A percentile compares a stretch with the other conserved stretches of the same genome.
Evolutionary conservation across 2,888 invertebrate species (phyloP).

Genomic region (Leptopilina myrica): DNA sequence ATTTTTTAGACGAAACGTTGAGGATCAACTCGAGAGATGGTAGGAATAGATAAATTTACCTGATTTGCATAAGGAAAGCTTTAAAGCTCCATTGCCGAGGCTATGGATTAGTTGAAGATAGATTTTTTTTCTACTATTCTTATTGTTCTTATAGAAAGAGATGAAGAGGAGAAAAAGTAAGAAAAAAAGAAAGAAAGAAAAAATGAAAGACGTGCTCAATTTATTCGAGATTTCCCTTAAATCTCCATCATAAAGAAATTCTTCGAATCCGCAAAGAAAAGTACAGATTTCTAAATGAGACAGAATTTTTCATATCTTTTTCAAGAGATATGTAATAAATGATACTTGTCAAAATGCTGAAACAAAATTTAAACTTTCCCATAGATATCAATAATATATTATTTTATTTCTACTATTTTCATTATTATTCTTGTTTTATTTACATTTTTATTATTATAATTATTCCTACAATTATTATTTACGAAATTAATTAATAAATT

Average conservation of each 20-base stretch:
- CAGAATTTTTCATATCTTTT: too few species aligned
- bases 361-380: too few species aligned
- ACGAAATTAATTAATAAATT: too few species aligned
- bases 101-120: background rate
- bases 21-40: slow-evolving; percentile 9
- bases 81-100: background rate
- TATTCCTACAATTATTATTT: too few species aligned
- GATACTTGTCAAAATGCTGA: too few species aligned
- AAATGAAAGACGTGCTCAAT: background rate
- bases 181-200: background rate
- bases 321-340: too few species aligned
- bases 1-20: slow-evolving; percentile 10
- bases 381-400: too few species aligned
- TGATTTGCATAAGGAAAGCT: slow-evolving; percentile 7
- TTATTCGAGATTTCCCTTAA: background rate
- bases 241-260: background rate
- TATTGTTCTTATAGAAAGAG: background rate
- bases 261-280: background rate
- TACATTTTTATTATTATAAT: too few species aligned
- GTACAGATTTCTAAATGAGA: too few species aligned
- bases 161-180: too few species aligned
- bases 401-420: too few species aligned
- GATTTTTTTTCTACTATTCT: background rate
- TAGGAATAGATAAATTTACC: slow-evolving; percentile 6
- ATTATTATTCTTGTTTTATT: too few species aligned